phyloP scores from a whole-genome alignment of 1,140 invertebrate genomes.

The Druon quercuslanigerum region DNA sequence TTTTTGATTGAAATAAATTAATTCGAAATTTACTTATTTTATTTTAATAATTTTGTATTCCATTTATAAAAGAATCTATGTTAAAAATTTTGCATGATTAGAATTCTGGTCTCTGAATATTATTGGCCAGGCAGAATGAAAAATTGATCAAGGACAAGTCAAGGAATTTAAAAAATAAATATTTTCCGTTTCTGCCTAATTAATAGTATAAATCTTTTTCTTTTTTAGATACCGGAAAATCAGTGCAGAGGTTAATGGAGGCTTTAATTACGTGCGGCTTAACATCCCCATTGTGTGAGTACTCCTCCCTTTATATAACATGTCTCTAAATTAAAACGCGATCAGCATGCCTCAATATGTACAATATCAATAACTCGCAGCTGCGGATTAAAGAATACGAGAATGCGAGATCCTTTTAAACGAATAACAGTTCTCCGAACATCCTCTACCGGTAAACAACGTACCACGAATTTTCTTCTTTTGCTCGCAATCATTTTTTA shows the following conservation, averaged over 20 bases:
- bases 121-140: too few relatives aligned
- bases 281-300: constrained; percentile 69
- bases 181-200: too few relatives aligned
- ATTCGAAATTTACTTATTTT: too few relatives aligned
- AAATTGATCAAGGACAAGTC: too few relatives aligned
- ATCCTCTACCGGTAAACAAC: constrained; percentile 38
- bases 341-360: neutral
- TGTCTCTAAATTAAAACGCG: neutral
- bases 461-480: constrained; percentile 9
- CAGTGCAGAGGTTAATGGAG: constrained; percentile 67
- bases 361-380: constrained; percentile 49
- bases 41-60: too few relatives aligned
- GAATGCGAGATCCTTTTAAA: constrained; percentile 48
- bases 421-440: constrained; percentile 55
- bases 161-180: too few relatives aligned
- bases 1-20: too few relatives aligned
- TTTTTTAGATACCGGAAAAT: constrained; percentile 68
- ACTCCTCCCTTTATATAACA: constrained; percentile 40
- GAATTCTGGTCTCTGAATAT: too few relatives aligned
- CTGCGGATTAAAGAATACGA: constrained; percentile 62
- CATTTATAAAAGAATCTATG: too few relatives aligned
- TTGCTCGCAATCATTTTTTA: neutral
- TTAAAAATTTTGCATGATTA: too few relatives aligned
- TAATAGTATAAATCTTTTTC: constrained; percentile 22
- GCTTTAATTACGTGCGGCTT: constrained; percentile 71